Evolutionary conservation across 2,113 vertebrate genomes (phyloP).

Genomic region (Bubo scandiacus): DNA sequence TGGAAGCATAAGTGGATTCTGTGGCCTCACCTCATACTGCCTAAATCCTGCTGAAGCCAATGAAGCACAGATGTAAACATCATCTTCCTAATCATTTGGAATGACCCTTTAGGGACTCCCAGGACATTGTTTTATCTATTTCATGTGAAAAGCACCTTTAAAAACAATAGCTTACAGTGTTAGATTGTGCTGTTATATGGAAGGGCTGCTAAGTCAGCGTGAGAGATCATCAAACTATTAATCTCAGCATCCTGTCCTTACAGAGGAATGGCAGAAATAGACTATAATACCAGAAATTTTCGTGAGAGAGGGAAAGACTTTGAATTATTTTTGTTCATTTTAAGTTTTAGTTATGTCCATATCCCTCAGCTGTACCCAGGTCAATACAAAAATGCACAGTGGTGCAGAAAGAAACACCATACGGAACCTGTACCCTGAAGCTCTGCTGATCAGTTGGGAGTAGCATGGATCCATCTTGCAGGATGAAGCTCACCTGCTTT

Average conservation of each 20-base stretch:
- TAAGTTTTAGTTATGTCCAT: conserved; percentile 17
- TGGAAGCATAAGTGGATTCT: background rate
- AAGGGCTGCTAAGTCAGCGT: background rate
- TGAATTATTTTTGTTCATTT: conserved; percentile 19
- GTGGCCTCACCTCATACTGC: background rate
- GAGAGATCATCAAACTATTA: background rate
- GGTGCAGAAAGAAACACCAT: background rate
- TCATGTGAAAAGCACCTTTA: background rate
- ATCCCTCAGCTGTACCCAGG: background rate
- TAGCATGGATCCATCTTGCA: background rate
- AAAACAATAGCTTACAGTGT: background rate
- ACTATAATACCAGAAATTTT: background rate
- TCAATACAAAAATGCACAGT: background rate
- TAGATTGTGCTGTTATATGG: background rate
- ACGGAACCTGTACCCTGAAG: background rate
- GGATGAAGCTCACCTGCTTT: conserved; percentile 10
- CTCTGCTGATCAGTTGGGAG: conserved; percentile 11
- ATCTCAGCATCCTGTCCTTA: background rate
- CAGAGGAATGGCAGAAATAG: background rate
- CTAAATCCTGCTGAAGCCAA: background rate
- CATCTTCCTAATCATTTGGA: background rate
- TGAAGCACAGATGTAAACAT: background rate
- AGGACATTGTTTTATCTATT: background rate
- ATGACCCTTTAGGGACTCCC: background rate
- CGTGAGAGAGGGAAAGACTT: background rate